These are phyloP conservation scores for Uria aalge DNA, from an alignment of 2,113 vertebrate species.

Conservation along the genomic window DNA sequence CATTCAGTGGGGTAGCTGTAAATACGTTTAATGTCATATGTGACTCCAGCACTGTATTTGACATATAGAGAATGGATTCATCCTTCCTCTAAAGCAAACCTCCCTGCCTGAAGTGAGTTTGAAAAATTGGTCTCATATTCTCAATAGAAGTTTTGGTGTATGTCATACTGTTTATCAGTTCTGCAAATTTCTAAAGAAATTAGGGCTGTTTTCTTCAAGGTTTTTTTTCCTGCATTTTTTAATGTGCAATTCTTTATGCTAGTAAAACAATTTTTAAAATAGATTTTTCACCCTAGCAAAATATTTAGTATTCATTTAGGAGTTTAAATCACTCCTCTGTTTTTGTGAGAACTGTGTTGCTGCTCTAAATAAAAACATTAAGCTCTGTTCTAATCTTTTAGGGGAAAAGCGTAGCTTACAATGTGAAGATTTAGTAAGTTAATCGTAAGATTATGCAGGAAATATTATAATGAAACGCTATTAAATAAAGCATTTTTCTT, in stretches of 20 bases:
- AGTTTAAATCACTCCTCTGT: background rate
- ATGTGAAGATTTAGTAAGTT: slow-evolving; percentile 47
- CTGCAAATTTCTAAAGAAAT: background rate
- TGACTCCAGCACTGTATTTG: background rate
- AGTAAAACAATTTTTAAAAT: background rate
- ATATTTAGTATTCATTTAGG: background rate
- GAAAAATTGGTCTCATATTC: background rate
- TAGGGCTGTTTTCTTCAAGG: background rate
- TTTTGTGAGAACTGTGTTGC: background rate
- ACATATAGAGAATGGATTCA: background rate
- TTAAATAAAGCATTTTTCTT: slow-evolving; percentile 62
- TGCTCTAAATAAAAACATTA: slow-evolving; percentile 27
- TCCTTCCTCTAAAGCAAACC: background rate
- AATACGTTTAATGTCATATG: background rate
- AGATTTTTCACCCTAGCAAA: background rate
- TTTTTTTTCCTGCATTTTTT: background rate
- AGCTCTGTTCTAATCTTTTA: slow-evolving; percentile 16
- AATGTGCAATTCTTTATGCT: background rate
- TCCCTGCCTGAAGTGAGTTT: background rate
- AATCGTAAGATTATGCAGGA: slow-evolving; percentile 47
- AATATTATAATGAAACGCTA: slow-evolving; percentile 61
- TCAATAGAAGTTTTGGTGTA: background rate
- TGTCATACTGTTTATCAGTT: background rate
- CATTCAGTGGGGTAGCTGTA: background rate
- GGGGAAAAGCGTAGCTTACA: slow-evolving; percentile 45